Evolutionary conservation across 2,797 vertebrate species (phyloP), one percentile per base, ranked within the genome.

Genomic region (Argyrosomus regius): DNA sequence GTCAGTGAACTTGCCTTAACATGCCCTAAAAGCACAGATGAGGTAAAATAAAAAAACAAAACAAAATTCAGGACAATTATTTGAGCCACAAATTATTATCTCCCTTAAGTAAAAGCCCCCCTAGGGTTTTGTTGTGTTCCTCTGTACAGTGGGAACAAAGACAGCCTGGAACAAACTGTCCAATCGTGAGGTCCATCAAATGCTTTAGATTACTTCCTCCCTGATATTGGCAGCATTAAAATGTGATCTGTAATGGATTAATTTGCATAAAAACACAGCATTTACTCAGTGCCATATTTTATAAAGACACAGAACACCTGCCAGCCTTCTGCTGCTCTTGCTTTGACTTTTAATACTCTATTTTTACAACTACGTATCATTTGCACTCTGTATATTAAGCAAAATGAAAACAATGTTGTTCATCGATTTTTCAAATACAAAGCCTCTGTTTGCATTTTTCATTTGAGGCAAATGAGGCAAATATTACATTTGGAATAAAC

Each of bases 121-220:
- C 17, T 24, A 35, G 45, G 48, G 56, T 70, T 41, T 61, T 70
- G 39, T 20, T 73, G 70, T 62, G 52, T 59, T 79, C 17, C 6
- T n/a, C 63, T 28, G 24, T 54, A 54, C 60, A 63, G 48, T 13
- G 28, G 58, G 28, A 26, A 52, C 52, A 70, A 69, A 65, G 35
- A 82, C 13, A 28, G 63, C 53, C 58, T 63, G 41, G 49, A 67
- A 75, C 61, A 67, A 56, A 59, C 22, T 50, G 77, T 83, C 56
- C 48, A 73, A 22, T 49, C n/a, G 5, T 68, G 62, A 60, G 18
- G 35, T 14, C 46, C 8, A 53, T 75, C 48, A 62, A 59, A 66
- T 53, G 53, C 48, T 62, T 77, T 22, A 28, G 31, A 73, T 73
- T 61, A 75, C 45, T 28, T 17, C n/a, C 63, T 60, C 17, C 28